phyloP scores from a whole-genome alignment of 1,140 invertebrate genomes.

The Sesamia nonagrioides region DNA sequence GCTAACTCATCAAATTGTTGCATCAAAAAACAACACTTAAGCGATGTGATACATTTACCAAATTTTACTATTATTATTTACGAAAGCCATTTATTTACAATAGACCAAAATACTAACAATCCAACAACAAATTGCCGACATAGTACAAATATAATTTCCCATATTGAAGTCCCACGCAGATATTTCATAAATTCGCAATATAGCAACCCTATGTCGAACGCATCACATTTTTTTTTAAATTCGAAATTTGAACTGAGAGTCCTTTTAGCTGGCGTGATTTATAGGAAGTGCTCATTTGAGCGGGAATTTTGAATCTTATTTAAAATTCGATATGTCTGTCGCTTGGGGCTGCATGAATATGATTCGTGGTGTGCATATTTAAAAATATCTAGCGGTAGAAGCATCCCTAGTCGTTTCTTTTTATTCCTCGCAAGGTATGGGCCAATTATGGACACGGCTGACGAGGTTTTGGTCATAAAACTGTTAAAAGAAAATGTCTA shows the following conservation, averaged over 20 bases:
- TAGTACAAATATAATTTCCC: not conserved
- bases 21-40: not conserved
- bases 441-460: too few species aligned
- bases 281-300: conserved; percentile 40
- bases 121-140: not conserved
- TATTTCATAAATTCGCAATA: conserved; percentile 8
- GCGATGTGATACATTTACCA: too few species aligned
- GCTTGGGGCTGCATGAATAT: conserved; percentile 14
- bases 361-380: conserved; percentile 7
- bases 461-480: too few species aligned
- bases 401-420: not conserved
- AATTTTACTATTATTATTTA: too few species aligned
- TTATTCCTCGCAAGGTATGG: not conserved
- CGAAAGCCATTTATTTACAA: too few species aligned
- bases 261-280: conserved; percentile 51
- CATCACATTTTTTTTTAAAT: conserved; percentile 52
- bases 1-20: not conserved
- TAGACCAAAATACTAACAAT: not conserved
- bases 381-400: not conserved
- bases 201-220: conserved; percentile 44
- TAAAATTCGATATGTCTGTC: conserved; percentile 27
- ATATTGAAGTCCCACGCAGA: not conserved
- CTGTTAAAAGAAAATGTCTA: too few species aligned
- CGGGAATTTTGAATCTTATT: conserved; percentile 32
- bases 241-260: conserved; percentile 56